Conservation (phyloP, 2,888 invertebrate species). For the Metellina segmentata region DNA sequence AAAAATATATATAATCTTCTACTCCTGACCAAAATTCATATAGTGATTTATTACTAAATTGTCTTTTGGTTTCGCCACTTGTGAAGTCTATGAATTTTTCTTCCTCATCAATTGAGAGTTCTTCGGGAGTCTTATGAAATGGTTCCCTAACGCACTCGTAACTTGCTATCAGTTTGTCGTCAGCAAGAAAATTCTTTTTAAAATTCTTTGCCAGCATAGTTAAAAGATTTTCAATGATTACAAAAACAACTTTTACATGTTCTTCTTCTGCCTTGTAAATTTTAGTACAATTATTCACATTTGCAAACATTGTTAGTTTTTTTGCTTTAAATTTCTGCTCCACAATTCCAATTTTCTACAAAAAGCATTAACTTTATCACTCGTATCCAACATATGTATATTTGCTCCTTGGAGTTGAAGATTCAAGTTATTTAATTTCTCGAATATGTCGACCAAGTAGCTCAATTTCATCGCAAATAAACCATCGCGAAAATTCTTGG, state of each 20-base stretch:
- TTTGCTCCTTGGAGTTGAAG: not conserved
- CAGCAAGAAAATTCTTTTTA: conserved; percentile 40
- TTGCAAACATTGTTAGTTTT: conserved; percentile 5
- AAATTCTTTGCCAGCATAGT: not conserved
- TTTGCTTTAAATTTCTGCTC: conserved; percentile 62
- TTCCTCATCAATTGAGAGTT: not conserved
- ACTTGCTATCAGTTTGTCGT: conserved; percentile 41
- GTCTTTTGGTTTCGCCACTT: too few relatives aligned
- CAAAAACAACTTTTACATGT: too few relatives aligned
- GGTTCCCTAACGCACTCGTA: conserved; percentile 51
- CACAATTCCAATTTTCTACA: conserved; percentile 61
- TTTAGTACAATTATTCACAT: not conserved
- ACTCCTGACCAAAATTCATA: too few relatives aligned
- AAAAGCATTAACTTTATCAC: conserved; percentile 44
- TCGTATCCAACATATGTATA: too few relatives aligned
- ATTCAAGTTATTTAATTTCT: conserved; percentile 48
- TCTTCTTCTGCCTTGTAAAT: too few relatives aligned
- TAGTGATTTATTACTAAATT: too few relatives aligned
- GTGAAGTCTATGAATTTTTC: too few relatives aligned
- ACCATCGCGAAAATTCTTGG: conserved; percentile 24
- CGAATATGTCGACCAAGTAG: conserved; percentile 42
- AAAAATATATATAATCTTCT: too few relatives aligned
- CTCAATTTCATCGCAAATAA: conserved; percentile 43
- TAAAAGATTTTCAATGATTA: too few relatives aligned
- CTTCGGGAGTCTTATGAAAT: conserved; percentile 47